phyloP scores from a whole-genome alignment of 2,797 vertebrate genomes.

The Garrulus glandarius region DNA sequence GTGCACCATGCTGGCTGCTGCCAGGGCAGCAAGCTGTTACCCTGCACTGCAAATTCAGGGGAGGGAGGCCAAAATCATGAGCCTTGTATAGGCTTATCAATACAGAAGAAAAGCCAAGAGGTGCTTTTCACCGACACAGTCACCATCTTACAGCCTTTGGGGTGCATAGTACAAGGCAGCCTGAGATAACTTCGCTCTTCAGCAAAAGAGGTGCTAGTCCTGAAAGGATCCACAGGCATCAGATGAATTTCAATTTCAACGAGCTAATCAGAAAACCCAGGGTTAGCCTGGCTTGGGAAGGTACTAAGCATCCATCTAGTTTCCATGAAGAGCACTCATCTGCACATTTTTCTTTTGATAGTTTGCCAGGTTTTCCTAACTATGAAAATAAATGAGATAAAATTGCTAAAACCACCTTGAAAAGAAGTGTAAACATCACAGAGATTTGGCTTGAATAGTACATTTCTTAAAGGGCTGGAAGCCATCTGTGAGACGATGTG shows the following conservation, averaged over 20 bases:
- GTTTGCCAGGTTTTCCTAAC: slow-evolving; percentile 19
- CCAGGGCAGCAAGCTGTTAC: background rate
- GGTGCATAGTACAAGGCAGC: background rate
- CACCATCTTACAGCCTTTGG: background rate
- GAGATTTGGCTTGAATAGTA: slow-evolving; percentile 2
- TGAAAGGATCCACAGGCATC: slow-evolving; percentile 9
- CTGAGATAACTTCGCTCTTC: background rate
- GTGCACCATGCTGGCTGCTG: rapidly evolving
- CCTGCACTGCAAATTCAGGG: background rate
- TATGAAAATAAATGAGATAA: background rate
- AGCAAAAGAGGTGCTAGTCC: background rate
- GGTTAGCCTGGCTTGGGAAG: slow-evolving; percentile 17
- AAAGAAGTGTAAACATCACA: slow-evolving; percentile 15
- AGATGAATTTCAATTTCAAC: slow-evolving; percentile 39
- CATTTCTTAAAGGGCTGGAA: slow-evolving; percentile 35
- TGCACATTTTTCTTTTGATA: slow-evolving; percentile 11
- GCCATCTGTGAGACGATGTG: background rate
- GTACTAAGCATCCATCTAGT: slow-evolving; percentile 20
- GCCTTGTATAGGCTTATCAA: background rate
- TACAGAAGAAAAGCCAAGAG: background rate
- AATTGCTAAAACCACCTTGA: slow-evolving; percentile 6
- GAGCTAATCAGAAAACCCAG: slow-evolving; percentile 32
- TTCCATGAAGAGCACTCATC: slow-evolving; percentile 40
- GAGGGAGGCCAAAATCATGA: background rate
- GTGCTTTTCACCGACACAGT: background rate